Conservation (phyloP, 2,113 vertebrate species). For the Bubo blakistoni region DNA sequence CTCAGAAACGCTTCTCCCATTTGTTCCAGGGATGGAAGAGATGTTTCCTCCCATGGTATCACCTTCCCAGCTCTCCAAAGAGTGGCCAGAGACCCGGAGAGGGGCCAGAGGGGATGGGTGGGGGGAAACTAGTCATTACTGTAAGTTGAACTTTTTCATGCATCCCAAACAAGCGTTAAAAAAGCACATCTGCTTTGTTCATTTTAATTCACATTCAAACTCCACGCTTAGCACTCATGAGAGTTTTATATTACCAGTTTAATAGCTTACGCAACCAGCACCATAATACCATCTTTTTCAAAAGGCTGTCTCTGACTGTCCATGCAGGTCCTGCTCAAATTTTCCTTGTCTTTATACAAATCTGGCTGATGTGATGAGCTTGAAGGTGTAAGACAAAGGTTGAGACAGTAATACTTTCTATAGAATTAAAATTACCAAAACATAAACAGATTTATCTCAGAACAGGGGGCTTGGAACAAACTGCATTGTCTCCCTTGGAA, state of each 20-base stretch:
- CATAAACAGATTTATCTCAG: background rate
- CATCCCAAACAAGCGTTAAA: background rate
- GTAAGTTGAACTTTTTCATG: background rate
- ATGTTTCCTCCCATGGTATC: background rate
- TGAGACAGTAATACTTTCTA: background rate
- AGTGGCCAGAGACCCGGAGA: background rate
- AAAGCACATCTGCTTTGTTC: background rate
- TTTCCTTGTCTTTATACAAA: no score
- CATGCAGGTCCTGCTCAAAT: background rate
- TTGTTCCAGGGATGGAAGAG: background rate
- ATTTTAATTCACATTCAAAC: background rate
- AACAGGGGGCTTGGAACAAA: background rate
- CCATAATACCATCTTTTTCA: background rate
- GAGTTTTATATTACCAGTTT: background rate
- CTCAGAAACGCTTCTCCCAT: background rate
- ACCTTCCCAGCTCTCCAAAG: background rate
- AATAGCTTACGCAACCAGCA: background rate
- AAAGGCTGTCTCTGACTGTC: background rate
- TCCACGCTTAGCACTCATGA: background rate
- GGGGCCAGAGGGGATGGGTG: background rate
- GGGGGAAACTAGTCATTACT: background rate
- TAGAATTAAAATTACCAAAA: background rate
- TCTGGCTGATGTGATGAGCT: background rate
- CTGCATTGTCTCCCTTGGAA: background rate
- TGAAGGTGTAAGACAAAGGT: background rate